phyloP scores from a whole-genome alignment of 2,888 invertebrate species.

The Lingula anatina region DNA sequence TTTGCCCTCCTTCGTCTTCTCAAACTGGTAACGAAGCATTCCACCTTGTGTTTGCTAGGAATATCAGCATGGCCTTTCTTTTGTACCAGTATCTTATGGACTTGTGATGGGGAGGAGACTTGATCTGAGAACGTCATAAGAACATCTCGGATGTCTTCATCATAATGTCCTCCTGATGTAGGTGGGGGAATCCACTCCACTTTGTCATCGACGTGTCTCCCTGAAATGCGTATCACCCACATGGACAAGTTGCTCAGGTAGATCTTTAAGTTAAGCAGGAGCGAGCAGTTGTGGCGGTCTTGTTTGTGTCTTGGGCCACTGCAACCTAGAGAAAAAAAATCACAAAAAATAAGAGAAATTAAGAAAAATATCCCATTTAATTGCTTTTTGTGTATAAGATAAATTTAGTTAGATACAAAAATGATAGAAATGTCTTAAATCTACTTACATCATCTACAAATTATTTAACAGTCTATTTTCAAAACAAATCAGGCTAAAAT shows the following conservation, averaged over 20 bases:
- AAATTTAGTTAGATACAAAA: too few species aligned
- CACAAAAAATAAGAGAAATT: too few species aligned
- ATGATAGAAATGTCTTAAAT: too few species aligned
- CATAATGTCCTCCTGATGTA: conserved; percentile 16
- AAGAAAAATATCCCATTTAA: too few species aligned
- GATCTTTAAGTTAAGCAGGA: conserved; percentile 37
- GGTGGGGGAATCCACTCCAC: conserved; percentile 25
- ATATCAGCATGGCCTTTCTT: conserved; percentile 8
- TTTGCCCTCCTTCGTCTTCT: conserved; percentile 17
- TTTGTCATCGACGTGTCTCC: conserved; percentile 24
- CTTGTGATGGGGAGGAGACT: conserved; percentile 14
- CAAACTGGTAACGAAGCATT: conserved; percentile 23
- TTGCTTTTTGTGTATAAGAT: too few species aligned
- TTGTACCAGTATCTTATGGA: conserved; percentile 14
- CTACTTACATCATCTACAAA: too few species aligned
- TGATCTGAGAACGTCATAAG: conserved; percentile 18
- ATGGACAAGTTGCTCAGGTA: conserved; percentile 33
- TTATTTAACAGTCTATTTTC: too few species aligned
- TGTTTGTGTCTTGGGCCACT: conserved; percentile 35
- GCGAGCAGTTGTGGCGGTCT: conserved; percentile 39
- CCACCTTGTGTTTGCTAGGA: conserved; percentile 22
- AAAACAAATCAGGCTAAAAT: too few species aligned
- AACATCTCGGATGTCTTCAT: conserved; percentile 25
- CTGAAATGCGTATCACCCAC: conserved; percentile 39
- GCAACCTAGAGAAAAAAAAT: conserved; percentile 25